These are phyloP conservation scores for Alauda arvensis DNA, from an alignment of 2,797 vertebrate species.

Conservation along the genomic window DNA sequence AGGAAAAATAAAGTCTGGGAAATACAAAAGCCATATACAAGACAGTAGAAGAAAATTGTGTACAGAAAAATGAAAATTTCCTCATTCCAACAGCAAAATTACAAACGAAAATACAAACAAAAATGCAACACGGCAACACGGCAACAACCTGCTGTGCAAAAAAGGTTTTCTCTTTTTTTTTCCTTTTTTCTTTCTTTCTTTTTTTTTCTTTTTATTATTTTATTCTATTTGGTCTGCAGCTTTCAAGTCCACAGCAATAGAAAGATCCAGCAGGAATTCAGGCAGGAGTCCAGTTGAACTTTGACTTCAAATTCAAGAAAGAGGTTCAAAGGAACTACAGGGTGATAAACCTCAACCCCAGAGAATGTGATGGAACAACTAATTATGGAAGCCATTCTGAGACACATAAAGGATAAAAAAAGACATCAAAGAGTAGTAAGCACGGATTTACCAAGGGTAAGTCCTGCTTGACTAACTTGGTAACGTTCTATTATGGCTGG, in stretches of 20 bases:
- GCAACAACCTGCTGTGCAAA: not conserved
- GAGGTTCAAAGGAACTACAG: not conserved
- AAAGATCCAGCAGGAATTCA: not conserved
- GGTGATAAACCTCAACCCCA: not conserved
- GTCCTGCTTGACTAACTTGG: not conserved
- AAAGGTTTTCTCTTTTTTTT: fast-evolving
- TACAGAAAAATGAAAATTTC: not conserved
- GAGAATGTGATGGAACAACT: not conserved
- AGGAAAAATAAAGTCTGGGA: not conserved
- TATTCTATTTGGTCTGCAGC: not conserved
- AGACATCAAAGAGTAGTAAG: not conserved
- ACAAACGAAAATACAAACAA: not conserved
- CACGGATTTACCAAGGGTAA: not conserved
- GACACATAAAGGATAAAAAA: not conserved
- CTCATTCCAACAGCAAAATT: not conserved
- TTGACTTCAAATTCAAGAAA: not conserved
- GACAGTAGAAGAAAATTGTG: not conserved
- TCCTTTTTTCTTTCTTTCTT: fast-evolving
- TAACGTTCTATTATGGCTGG: not conserved
- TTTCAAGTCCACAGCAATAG: not conserved
- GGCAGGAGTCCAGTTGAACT: not conserved
- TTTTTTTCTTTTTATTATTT: not conserved
- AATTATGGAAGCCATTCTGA: not conserved
- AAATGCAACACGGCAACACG: not conserved
- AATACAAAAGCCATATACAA: not conserved